phyloP scores from a whole-genome alignment of 1,140 invertebrate genomes.

The Drosophila grimshawi region DNA sequence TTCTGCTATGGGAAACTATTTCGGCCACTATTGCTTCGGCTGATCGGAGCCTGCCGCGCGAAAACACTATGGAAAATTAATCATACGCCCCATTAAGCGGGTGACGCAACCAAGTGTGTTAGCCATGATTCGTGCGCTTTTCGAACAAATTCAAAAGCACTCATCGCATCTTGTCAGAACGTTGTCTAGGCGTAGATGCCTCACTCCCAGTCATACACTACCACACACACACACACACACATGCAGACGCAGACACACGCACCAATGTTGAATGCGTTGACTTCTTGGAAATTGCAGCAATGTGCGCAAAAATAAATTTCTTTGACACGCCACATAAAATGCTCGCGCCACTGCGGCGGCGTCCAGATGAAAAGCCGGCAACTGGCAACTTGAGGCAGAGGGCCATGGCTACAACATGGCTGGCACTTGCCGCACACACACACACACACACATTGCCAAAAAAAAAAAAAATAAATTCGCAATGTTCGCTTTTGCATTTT shows the following conservation, averaged over 20 bases:
- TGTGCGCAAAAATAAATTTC: constrained; percentile 71
- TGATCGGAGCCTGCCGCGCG: constrained; percentile 24
- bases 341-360: constrained; percentile 25
- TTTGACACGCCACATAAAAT: constrained; percentile 60
- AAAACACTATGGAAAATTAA: constrained; percentile 58
- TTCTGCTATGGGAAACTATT: constrained; percentile 71
- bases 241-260: not conserved
- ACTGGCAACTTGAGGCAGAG: constrained; percentile 16
- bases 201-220: constrained; percentile 24
- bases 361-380: constrained; percentile 38
- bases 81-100: constrained; percentile 79
- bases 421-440: constrained; percentile 14
- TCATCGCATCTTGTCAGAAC: constrained; percentile 38
- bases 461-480: constrained; percentile 9
- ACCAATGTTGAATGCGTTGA: constrained; percentile 24
- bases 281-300: constrained; percentile 71
- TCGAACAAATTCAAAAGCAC: constrained; percentile 51
- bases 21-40: constrained; percentile 18
- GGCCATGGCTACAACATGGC: constrained; percentile 5
- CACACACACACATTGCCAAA: constrained; percentile 28
- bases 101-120: constrained; percentile 66
- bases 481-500: constrained; percentile 35
- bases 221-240: constrained; percentile 2
- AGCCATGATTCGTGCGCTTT: constrained; percentile 60
- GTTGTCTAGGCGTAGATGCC: constrained; percentile 22